These are phyloP conservation scores for Reinhardtius hippoglossoides DNA, from an alignment of 2,113 vertebrate species.

Conservation along the genomic window DNA sequence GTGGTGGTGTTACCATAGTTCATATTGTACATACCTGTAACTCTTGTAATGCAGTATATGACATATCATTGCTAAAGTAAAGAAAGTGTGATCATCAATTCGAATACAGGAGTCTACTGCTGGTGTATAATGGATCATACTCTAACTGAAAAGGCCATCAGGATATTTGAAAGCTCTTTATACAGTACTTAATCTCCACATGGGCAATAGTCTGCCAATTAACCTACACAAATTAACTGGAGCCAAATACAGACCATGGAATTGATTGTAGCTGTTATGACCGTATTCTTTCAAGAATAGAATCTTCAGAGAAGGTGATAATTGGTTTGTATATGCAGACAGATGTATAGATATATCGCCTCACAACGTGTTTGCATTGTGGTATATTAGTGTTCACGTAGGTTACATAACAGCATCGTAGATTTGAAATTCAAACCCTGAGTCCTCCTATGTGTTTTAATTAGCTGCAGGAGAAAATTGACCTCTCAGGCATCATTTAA, in stretches of 20 bases:
- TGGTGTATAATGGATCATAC: neutral
- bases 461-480: constrained; percentile 5
- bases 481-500: neutral
- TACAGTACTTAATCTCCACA: neutral
- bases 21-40: too few relatives aligned
- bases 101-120: too few relatives aligned
- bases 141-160: too few relatives aligned
- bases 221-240: constrained; percentile 36
- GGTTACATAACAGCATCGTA: neutral
- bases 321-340: constrained; percentile 23
- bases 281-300: constrained; percentile 12
- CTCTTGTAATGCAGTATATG: too few relatives aligned
- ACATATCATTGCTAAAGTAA: too few relatives aligned
- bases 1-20: too few relatives aligned
- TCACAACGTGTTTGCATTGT: constrained; percentile 1
- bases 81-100: too few relatives aligned
- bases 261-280: constrained; percentile 25
- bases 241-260: constrained; percentile 28
- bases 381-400: neutral
- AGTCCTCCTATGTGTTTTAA: neutral
- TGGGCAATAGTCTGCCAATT: constrained; percentile 28
- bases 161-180: constrained; percentile 13
- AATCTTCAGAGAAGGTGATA: constrained; percentile 25
- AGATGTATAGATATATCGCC: neutral
- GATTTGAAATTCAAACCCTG: neutral